These are phyloP conservation scores for Subanguina moxae DNA, from an alignment of 1,140 invertebrate species.

Conservation along the genomic window DNA sequence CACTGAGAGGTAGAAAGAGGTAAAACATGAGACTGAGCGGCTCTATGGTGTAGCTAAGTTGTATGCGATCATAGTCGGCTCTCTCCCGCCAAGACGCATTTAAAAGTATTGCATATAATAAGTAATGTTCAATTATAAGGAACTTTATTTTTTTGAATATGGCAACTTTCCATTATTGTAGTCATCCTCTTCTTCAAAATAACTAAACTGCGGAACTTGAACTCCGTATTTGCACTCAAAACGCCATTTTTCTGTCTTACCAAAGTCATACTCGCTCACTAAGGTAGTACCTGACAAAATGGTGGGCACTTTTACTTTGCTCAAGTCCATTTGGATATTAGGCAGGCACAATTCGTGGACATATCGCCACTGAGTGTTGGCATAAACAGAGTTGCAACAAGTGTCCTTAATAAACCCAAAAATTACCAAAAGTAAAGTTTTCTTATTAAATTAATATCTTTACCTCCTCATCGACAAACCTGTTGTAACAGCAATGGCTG, in stretches of 20 bases:
- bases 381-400: conserved; percentile 46
- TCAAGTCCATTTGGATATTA: conserved; percentile 52
- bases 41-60: too few relatives aligned
- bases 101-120: too few relatives aligned
- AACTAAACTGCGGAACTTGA: conserved; percentile 46
- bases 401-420: conserved; percentile 34
- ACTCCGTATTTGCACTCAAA: conserved; percentile 50
- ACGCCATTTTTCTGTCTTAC: conserved; percentile 50
- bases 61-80: too few relatives aligned
- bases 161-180: conserved; percentile 9
- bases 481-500: conserved; percentile 50
- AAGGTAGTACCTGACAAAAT: conserved; percentile 23
- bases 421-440: neutral
- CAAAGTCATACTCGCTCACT: conserved; percentile 43
- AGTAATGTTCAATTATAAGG: too few relatives aligned
- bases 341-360: conserved; percentile 57
- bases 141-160: neutral
- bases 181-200: conserved; percentile 31
- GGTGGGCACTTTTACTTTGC: conserved; percentile 40
- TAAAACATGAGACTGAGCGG: too few relatives aligned
- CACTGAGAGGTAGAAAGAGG: too few relatives aligned
- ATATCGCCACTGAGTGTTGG: conserved; percentile 43
- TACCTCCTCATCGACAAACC: conserved; percentile 48
- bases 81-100: too few relatives aligned
- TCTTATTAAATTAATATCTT: too few relatives aligned